These are phyloP conservation scores for Pterois miles DNA, from an alignment of 2,797 vertebrate species.

Conservation along the genomic window DNA sequence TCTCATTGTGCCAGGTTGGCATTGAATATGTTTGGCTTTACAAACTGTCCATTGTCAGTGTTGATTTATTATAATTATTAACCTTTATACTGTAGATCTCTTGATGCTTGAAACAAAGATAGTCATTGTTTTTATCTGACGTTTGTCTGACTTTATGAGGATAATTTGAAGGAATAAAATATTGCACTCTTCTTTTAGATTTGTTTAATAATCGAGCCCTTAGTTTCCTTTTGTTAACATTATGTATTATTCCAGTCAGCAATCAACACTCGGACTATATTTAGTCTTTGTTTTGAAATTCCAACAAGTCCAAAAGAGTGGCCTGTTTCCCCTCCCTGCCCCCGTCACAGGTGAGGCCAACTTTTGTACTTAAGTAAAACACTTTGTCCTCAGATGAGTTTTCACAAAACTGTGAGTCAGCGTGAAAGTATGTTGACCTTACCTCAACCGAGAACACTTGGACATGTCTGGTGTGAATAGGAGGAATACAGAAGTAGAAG, in stretches of 20 bases:
- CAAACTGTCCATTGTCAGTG: background rate
- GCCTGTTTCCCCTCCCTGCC: background rate
- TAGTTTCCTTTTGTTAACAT: background rate
- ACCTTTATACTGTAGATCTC: background rate
- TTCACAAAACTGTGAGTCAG: conserved; percentile 66
- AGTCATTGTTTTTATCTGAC: background rate
- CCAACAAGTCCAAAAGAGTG: background rate
- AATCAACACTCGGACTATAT: background rate
- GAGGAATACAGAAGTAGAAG: conserved; percentile 1
- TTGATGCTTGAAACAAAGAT: no score
- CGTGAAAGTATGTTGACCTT: conserved; percentile 66
- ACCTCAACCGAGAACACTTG: conserved; percentile 42
- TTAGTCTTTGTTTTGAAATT: conserved; percentile 25
- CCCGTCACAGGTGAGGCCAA: conserved; percentile 38
- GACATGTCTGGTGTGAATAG: background rate
- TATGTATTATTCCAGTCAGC: background rate
- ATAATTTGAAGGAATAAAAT: background rate
- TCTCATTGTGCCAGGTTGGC: background rate
- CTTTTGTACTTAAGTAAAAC: conserved; percentile 56
- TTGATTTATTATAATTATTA: background rate
- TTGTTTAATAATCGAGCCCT: background rate
- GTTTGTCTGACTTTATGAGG: background rate
- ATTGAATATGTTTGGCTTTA: background rate
- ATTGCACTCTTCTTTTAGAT: background rate
- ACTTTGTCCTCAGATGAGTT: conserved; percentile 56